A percentile compares a stretch with the other conserved stretches of the same genome.
These are phyloP conservation scores for Drosophila arawakana DNA, from an alignment of 1,140 invertebrate genomes.

Conservation along the genomic window DNA sequence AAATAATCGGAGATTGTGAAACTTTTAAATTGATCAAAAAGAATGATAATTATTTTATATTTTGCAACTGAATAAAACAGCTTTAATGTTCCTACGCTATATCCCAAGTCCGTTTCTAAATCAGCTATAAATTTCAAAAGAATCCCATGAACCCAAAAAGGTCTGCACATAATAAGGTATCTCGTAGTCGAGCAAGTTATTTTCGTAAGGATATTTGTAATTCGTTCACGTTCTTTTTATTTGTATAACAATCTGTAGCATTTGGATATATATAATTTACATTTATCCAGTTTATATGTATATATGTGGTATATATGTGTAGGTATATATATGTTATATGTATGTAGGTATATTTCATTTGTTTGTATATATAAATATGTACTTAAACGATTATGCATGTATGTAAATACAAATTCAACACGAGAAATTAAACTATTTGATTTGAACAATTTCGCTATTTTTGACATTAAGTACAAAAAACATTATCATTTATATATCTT, in stretches of 20 bases:
- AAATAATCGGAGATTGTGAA: too few species aligned
- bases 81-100: too few species aligned
- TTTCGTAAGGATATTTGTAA: slow-evolving; percentile 12
- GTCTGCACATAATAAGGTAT: too few species aligned
- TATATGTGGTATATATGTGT: slow-evolving; percentile 56
- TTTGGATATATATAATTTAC: slow-evolving; percentile 46
- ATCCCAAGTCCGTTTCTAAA: too few species aligned
- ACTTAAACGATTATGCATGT: slow-evolving; percentile 5
- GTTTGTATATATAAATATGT: slow-evolving; percentile 22
- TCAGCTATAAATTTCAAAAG: too few species aligned
- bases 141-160: too few species aligned
- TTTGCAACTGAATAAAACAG: too few species aligned
- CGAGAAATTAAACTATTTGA: slow-evolving; percentile 53
- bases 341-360: slow-evolving; percentile 37
- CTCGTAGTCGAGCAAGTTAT: too few species aligned
- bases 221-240: slow-evolving; percentile 47
- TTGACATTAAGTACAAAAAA: slow-evolving; percentile 7
- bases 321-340: slow-evolving; percentile 36
- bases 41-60: too few species aligned
- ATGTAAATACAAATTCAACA: slow-evolving; percentile 75
- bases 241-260: slow-evolving; percentile 75
- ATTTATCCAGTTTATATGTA: slow-evolving; percentile 54
- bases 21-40: too few species aligned
- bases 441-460: slow-evolving; percentile 28
- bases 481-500: background rate